Conservation (phyloP, 2,113 vertebrate genomes). For the Catharus fuscescens region DNA sequence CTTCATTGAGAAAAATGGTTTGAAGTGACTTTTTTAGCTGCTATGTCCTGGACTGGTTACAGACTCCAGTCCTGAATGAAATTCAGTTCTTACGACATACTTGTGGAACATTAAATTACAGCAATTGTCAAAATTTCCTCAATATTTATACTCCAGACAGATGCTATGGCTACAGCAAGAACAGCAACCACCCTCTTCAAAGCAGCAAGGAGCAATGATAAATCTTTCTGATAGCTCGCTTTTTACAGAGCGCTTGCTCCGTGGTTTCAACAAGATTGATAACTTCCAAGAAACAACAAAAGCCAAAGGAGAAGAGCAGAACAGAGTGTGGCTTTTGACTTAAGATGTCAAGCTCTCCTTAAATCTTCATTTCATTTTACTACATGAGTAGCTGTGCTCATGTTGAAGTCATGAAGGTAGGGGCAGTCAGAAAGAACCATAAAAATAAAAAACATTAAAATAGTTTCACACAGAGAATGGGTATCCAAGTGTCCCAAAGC, state of each 20-base stretch:
- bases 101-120: constrained; percentile 46
- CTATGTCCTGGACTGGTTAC: not conserved
- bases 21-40: not conserved
- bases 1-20: not conserved
- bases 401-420: not conserved
- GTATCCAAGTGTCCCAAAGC: not conserved
- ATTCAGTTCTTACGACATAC: not conserved
- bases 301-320: not conserved
- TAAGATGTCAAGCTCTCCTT: not conserved
- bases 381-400: not conserved
- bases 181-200: constrained; percentile 59
- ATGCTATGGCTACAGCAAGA: constrained; percentile 59
- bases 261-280: not conserved
- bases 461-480: not conserved
- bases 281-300: not conserved
- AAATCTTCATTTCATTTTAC: not conserved
- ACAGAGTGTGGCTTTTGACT: not conserved
- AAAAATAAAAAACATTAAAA: not conserved
- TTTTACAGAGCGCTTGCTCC: not conserved
- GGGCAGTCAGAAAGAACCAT: not conserved
- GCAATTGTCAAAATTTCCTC: constrained; percentile 56
- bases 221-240: constrained; percentile 30
- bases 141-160: constrained; percentile 71
- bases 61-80: not conserved
- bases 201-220: constrained; percentile 22